Evolutionary conservation across 2,888 invertebrate species (phyloP).

Genomic region (Apoda limacodes): DNA sequence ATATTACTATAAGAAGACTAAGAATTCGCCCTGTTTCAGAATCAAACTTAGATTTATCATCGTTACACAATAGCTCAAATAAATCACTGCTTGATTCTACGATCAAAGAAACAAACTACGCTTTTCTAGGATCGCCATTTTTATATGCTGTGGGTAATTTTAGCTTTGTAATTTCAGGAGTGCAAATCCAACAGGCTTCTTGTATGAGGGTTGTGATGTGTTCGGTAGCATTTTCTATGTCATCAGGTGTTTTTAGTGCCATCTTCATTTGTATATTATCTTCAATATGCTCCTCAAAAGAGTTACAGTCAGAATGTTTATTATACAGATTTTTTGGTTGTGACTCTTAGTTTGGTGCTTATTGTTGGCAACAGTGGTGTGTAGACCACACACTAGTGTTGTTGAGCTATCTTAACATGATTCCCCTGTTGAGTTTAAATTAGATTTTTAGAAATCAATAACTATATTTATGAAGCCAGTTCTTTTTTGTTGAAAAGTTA

Average conservation of each 20-base stretch:
- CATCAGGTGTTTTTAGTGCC: slow-evolving; percentile 8
- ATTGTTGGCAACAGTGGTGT: too few relatives aligned
- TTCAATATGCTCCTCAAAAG: slow-evolving; percentile 8
- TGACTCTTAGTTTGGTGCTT: slow-evolving; percentile 4
- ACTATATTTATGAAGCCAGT: too few relatives aligned
- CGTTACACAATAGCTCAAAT: too few relatives aligned
- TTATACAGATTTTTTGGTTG: slow-evolving; percentile 5
- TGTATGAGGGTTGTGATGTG: slow-evolving; percentile 9
- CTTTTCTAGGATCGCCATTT: slow-evolving; percentile 7
- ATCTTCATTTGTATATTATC: slow-evolving; percentile 8
- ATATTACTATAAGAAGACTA: too few relatives aligned
- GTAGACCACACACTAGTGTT: too few relatives aligned
- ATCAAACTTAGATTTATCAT: too few relatives aligned
- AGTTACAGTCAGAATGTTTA: slow-evolving; percentile 14
- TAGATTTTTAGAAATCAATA: too few relatives aligned
- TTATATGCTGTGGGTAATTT: slow-evolving; percentile 3
- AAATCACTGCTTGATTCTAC: too few relatives aligned
- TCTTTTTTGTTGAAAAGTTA: too few relatives aligned
- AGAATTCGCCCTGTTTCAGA: too few relatives aligned
- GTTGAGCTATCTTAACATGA: too few relatives aligned
- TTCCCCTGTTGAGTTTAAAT: too few relatives aligned
- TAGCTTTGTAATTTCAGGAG: background rate
- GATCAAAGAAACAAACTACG: slow-evolving; percentile 1
- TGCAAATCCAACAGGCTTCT: slow-evolving; percentile 8
- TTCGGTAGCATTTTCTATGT: slow-evolving; percentile 5